Evolutionary conservation across 2,113 vertebrate species (phyloP).

Genomic region (Delphinapterus leucas): DNA sequence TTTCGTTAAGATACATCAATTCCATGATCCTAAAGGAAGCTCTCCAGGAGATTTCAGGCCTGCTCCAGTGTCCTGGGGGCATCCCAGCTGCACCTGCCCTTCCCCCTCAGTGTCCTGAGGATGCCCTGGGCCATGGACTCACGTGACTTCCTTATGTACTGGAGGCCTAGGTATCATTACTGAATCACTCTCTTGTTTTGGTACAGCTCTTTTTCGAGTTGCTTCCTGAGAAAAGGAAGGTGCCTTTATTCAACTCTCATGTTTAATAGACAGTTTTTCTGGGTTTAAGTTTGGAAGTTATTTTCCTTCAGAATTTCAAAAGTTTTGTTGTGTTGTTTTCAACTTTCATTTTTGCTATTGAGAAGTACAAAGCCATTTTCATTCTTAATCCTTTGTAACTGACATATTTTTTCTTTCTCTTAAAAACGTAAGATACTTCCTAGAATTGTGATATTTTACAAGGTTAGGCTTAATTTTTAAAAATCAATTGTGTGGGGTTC

Average conservation of each 20-base stretch:
- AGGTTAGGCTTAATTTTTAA: background rate
- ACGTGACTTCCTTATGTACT: rapidly evolving
- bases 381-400: background rate
- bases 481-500: background rate
- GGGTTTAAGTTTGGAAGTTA: background rate
- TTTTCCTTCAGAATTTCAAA: background rate
- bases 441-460: background rate
- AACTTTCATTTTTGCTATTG: background rate
- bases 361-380: background rate
- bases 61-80: rapidly evolving
- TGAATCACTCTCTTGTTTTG: background rate
- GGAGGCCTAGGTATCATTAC: too few species aligned
- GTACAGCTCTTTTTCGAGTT: background rate
- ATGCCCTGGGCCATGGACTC: rapidly evolving
- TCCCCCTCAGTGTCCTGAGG: rapidly evolving
- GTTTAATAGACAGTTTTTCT: background rate
- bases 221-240: background rate
- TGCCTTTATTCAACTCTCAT: background rate
- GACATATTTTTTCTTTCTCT: background rate
- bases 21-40: background rate
- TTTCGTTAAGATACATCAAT: background rate
- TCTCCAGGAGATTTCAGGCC: background rate
- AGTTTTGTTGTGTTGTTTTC: background rate
- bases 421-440: background rate
- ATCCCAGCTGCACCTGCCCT: background rate